Evolutionary conservation across 2,113 vertebrate species (phyloP), one percentile per base, ranked within the genome.

Genomic region (Festucalex cinctus): DNA sequence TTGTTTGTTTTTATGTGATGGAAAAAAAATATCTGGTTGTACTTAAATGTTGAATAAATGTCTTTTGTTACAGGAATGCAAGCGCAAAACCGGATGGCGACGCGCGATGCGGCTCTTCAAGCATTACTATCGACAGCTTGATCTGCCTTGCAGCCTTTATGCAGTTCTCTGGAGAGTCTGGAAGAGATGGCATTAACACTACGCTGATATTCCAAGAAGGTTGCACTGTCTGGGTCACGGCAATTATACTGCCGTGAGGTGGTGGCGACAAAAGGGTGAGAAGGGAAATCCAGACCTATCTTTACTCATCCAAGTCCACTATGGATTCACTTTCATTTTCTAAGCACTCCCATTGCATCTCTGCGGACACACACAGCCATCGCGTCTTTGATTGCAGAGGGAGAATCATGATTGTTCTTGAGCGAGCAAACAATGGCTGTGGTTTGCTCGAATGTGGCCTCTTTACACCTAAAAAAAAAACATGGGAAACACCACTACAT

Each of bases 121-220:
- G 44, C 46, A 16, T 22, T 48, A 12, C 65, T 78, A 80, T 81
- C 86, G 63, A 4, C 28, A n/a, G 57, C 64, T 63, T n/a, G 24
- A 76, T 85, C 76, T 56, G 49, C 63, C 67, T 65, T 73, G n/a
- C 74, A 41, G 60, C 75, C 63, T 41, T 36, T 71, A 49, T 9
- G 24, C 53, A 8, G 32, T 56, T 68, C 78, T 78, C 75, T 56
- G 56, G 77, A 80, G 75, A 70, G 37, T 62, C 26, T 10, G 53
- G 68, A 70, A 3, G 75, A 74, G 68, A 69, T 68, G 65, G 46
- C 70, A 70, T 67, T 71, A 63, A 68, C 49, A 43, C 54, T 8
- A 41, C 9, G 73, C 64, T 80, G 73, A 69, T 79, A 80, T 84
- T 84, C 82, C 74, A 78, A 73, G 48, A 77, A 77, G 80, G 78